A percentile compares a stretch with the other conserved stretches of the same genome.
phyloP scores from a whole-genome alignment of 1,140 invertebrate species.

The Augochlora pura region DNA sequence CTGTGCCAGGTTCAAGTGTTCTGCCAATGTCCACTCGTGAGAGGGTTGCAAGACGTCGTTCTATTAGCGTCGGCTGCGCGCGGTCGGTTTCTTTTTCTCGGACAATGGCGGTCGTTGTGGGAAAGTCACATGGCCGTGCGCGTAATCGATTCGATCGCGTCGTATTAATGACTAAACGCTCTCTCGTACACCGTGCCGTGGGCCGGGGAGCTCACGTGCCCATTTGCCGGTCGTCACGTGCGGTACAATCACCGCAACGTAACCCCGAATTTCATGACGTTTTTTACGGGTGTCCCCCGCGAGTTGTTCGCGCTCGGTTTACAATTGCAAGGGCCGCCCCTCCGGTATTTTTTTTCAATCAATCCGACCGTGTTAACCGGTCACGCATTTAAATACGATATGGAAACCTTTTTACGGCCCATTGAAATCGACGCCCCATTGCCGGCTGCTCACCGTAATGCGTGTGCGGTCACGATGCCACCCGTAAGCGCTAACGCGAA shows the following conservation, averaged over 20 bases:
- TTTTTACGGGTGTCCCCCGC: constrained; percentile 40
- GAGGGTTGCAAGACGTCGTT: neutral
- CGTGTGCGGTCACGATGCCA: too few relatives aligned
- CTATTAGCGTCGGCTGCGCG: neutral
- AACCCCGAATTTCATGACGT: constrained; percentile 43
- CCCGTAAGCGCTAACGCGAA: too few relatives aligned
- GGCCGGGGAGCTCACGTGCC: constrained; percentile 23
- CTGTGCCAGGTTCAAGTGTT: too few relatives aligned
- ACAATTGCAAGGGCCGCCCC: neutral
- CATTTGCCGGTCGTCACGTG: constrained; percentile 37
- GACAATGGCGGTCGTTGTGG: neutral
- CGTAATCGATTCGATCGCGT: constrained; percentile 53
- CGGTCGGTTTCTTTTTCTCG: neutral
- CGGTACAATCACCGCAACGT: constrained; percentile 38
- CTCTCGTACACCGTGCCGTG: constrained; percentile 6
- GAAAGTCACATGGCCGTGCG: constrained; percentile 42
- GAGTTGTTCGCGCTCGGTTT: constrained; percentile 20
- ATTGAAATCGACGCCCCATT: neutral
- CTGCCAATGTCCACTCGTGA: too few relatives aligned
- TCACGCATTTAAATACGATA: constrained; percentile 27
- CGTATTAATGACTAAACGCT: constrained; percentile 52
- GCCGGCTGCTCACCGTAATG: neutral
- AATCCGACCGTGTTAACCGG: constrained; percentile 44
- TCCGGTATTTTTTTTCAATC: constrained; percentile 59
- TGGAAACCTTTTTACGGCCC: constrained; percentile 15